Evolutionary conservation across 2,797 vertebrate genomes (phyloP), one percentile per base, ranked within the genome.

Genomic region (Falco rusticolus): DNA sequence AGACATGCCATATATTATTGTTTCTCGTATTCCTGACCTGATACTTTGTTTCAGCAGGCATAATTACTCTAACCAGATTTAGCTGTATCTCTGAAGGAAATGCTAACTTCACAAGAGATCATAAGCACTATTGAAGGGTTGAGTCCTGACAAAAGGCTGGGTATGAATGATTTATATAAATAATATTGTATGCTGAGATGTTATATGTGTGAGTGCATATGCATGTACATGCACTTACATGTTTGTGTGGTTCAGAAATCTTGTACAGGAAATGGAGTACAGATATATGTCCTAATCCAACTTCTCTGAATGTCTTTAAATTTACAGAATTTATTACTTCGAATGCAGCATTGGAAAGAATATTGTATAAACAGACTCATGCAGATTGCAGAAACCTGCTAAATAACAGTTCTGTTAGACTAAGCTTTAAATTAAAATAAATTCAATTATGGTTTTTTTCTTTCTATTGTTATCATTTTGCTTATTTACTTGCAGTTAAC

Each of bases 181-280:
- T 5, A 48, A 33, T 60, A 25, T 41, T 47, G 37, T 37, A 45
- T 18, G n/a, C 9, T 74, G 51, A 57, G 48, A 28, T 79, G 68
- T 79, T 84, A 5, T 13, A 0, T 18, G 8, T 7, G 2, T 33
- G 12, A 15, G 10, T 8, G 4, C 15, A 31, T 3, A 13, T 24
- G 16, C 2, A 1, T 22, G 3, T 53, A 11, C 5, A 2, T 25
- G 6, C 6, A 37, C 17, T 76, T 34, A 53, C 9, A 17, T 20
- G 31, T 47, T 86, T 93, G 11, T 20, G 13, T 39, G 12, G 21
- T 53, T 65, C 50, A 72, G 50, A 87, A 80, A 57, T 48, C 56
- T 64, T 12, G 7, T 31, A 70, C 1, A 26, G 28, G 60, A 63
- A 84, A 84, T 0, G 1, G 9, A 77, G 2, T 56, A 70, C 5